Conservation (phyloP, 2,888 invertebrate genomes). For the Gibbula magus region DNA sequence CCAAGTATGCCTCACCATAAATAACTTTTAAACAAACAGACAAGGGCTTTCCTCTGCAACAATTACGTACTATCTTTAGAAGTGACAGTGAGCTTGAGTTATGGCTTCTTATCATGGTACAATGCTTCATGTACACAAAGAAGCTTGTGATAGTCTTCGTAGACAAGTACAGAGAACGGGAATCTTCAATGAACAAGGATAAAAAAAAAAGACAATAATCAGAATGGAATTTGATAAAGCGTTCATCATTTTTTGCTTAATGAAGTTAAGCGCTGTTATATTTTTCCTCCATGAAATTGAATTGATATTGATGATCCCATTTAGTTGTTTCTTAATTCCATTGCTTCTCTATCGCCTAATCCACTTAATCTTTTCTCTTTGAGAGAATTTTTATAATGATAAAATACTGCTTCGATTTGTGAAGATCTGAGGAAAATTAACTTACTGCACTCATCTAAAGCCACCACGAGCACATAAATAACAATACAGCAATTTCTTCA, state of each 20-base stretch:
- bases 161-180: too few species aligned
- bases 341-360: background rate
- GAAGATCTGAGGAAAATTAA: background rate
- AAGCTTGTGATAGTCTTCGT: too few species aligned
- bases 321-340: background rate
- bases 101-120: slow-evolving; percentile 5
- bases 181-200: too few species aligned
- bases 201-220: background rate
- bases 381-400: background rate
- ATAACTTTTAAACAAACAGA: slow-evolving; percentile 5
- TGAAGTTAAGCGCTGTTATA: background rate
- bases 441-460: background rate
- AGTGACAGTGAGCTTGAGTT: background rate
- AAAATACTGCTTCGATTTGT: background rate
- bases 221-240: background rate
- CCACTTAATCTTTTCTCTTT: background rate
- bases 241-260: background rate
- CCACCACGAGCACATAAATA: too few species aligned
- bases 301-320: background rate
- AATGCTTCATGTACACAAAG: background rate
- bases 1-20: slow-evolving; percentile 3
- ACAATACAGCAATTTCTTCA: too few species aligned
- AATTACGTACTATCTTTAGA: slow-evolving; percentile 11
- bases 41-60: background rate
- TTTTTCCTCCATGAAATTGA: background rate